Evolutionary conservation across 2,113 vertebrate species (phyloP), one percentile per base, ranked within the genome.

Genomic region (Pseudolaguvia tuberculata): DNA sequence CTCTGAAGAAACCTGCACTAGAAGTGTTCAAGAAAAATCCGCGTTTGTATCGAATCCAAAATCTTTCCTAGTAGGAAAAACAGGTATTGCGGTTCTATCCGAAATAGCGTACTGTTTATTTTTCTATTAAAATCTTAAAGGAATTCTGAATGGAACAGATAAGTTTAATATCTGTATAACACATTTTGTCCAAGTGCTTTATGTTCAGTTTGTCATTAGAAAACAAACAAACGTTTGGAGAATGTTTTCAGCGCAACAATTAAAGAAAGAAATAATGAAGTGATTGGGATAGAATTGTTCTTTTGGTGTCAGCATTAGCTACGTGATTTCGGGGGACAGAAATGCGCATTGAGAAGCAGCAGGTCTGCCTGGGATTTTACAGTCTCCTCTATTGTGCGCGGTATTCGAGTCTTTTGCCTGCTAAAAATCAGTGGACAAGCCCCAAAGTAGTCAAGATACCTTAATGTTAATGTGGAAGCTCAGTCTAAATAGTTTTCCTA

Each of bases 41-140:
- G 29, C 63, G 14, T 65, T 42, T 17, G n/a, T 65, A 17, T 25
- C 62, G 45, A 50, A 20, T 4, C 45, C 20, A 12, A 8, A 1
- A 27, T 21, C 42, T 45, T 63, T 58, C 5, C 23, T 5, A 58
- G 48, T 9, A 39, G 57, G 42, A 55, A n/a, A 31, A 58, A 39
- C 80, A 81, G 80, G 80, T 81, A 79, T 20, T 55, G 35, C 25
- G 17, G 18, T 51, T 14, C 52, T 13, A 31, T 67, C 20, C 25
- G 21, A 50, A 67, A 29, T 55, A 56, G 57, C n/a, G 17, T 5
- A 1, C 9, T 51, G 53, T 23, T 20, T 35, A 8, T 45, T 45
- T 50, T 51, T 75, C 0, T 57, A 13, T 25, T 27, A 1, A 20
- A 17, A 27, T 11, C 20, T 50, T 35, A 55, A 35, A 18, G 21